phyloP scores from a whole-genome alignment of 2,888 invertebrate species.

The Hirtodrosophila alboralis region DNA sequence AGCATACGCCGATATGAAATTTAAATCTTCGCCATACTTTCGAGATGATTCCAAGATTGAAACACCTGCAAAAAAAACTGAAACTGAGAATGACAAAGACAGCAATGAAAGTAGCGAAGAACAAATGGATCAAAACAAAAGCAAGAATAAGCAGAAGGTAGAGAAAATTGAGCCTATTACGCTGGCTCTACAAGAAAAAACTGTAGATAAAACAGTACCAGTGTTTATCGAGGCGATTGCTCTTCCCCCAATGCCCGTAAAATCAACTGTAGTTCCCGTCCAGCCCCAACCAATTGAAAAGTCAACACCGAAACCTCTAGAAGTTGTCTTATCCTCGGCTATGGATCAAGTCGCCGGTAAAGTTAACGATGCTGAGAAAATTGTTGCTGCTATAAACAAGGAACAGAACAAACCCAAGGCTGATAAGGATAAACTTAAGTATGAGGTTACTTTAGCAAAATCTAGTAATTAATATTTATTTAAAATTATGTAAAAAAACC shows the following conservation, averaged over 20 bases:
- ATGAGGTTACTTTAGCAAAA: constrained; percentile 44
- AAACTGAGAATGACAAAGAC: constrained; percentile 28
- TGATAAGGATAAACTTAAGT: constrained; percentile 55
- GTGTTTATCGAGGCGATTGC: constrained; percentile 39
- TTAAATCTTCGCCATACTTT: constrained; percentile 73
- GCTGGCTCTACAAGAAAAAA: constrained; percentile 10
- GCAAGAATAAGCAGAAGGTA: constrained; percentile 11
- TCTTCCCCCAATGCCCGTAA: constrained; percentile 55
- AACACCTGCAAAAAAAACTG: constrained; percentile 4
- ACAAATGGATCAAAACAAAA: constrained; percentile 12
- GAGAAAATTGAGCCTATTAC: constrained; percentile 10
- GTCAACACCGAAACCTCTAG: constrained; percentile 22
- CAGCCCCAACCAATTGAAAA: not conserved
- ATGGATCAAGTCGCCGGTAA: no score
- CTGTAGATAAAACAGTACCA: constrained; percentile 4
- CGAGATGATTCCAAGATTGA: constrained; percentile 36
- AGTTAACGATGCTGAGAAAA: constrained; percentile 30
- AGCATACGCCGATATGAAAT: constrained; percentile 75
- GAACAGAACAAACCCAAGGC: constrained; percentile 20
- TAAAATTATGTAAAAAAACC: no score
- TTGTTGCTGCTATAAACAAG: constrained; percentile 29
- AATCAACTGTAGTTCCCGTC: constrained; percentile 5
- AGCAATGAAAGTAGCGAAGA: constrained; percentile 20
- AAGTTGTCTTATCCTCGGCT: constrained; percentile 26
- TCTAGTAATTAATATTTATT: no score